These are phyloP conservation scores for Prunella fulvescens DNA, from an alignment of 2,113 vertebrate genomes.

Conservation along the genomic window DNA sequence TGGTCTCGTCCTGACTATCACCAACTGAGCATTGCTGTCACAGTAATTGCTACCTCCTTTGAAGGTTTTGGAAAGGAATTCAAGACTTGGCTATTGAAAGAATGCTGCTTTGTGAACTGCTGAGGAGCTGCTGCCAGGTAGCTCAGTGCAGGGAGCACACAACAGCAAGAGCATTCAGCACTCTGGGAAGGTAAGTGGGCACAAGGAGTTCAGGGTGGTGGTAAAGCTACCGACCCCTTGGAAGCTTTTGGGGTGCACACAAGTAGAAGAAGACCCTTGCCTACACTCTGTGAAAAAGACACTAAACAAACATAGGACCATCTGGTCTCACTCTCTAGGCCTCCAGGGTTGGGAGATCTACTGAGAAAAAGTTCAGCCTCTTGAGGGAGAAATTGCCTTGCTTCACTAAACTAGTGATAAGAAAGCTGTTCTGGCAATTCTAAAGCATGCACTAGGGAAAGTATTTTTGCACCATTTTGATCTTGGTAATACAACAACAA, in stretches of 20 bases:
- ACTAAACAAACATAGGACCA: neutral
- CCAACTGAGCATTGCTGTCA: neutral
- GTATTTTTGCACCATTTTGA: neutral
- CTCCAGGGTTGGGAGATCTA: neutral
- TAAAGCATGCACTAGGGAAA: neutral
- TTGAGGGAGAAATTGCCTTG: neutral
- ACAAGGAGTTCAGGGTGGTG: rapidly evolving
- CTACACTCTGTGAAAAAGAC: neutral
- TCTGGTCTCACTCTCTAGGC: neutral
- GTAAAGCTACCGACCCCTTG: neutral
- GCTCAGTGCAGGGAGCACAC: neutral
- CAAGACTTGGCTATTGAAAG: neutral
- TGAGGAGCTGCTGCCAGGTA: neutral
- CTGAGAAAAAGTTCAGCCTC: neutral
- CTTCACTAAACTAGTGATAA: neutral
- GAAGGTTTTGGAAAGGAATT: neutral
- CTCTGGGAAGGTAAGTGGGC: neutral
- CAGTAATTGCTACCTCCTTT: neutral
- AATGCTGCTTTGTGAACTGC: neutral
- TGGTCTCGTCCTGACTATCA: too few relatives aligned
- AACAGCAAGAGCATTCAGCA: neutral
- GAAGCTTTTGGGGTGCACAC: neutral
- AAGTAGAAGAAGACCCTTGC: neutral
- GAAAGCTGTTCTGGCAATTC: neutral
- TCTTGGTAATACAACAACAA: neutral